Evolutionary conservation across 1,140 invertebrate genomes (phyloP).

Genomic region (Reticulitermes speratus): DNA sequence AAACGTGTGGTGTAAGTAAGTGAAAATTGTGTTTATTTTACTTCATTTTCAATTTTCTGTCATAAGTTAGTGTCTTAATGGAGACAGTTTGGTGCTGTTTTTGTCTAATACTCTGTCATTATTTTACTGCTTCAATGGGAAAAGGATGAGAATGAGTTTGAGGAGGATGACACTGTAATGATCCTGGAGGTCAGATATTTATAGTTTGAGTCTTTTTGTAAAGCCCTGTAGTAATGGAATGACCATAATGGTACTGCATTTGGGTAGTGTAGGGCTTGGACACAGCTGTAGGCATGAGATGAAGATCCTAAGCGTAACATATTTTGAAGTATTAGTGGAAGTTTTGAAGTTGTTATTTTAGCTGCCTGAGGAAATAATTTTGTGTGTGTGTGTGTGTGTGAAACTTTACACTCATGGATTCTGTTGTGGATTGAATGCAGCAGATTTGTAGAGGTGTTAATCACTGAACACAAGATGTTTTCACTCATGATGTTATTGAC

Average conservation of each 20-base stretch:
- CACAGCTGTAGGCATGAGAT: background rate
- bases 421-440: too few relatives aligned
- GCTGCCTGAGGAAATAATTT: too few relatives aligned
- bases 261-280: background rate
- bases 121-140: slow-evolving; percentile 29
- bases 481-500: too few relatives aligned
- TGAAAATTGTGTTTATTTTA: too few relatives aligned
- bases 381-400: too few relatives aligned
- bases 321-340: background rate
- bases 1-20: too few relatives aligned
- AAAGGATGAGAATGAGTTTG: slow-evolving; percentile 45
- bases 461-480: too few relatives aligned
- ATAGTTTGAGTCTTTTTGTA: background rate
- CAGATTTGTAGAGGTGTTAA: too few relatives aligned
- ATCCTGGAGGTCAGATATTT: slow-evolving; percentile 46
- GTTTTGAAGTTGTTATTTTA: background rate
- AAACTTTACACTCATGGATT: too few relatives aligned
- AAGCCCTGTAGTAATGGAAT: background rate
- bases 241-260: background rate
- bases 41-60: background rate
- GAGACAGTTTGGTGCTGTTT: background rate
- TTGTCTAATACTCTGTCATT: slow-evolving; percentile 34
- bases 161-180: slow-evolving; percentile 48
- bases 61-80: background rate
- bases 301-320: background rate